Percentiles rank a stretch among this genome's conserved stretches.
These are phyloP conservation scores for Neocrepidodera transversa DNA, from an alignment of 2,888 invertebrate genomes.

Conservation along the genomic window DNA sequence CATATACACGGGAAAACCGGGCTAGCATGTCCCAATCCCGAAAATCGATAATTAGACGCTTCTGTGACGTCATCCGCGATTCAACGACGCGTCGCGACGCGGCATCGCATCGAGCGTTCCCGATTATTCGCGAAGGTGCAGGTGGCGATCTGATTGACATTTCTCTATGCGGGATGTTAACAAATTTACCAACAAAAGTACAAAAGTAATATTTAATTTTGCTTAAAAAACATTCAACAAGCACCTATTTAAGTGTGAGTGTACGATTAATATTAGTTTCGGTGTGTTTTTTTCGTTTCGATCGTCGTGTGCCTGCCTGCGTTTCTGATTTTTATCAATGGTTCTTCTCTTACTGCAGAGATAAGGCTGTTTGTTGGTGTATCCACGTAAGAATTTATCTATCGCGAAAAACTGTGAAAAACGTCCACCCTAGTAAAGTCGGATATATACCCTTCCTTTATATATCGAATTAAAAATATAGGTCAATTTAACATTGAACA, in stretches of 20 bases:
- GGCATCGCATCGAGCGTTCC: conserved; percentile 53
- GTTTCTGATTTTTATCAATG: background rate
- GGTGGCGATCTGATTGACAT: conserved; percentile 61
- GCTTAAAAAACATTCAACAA: conserved; percentile 16
- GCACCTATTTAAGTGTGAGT: conserved; percentile 15
- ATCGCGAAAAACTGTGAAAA: background rate
- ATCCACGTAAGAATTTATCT: background rate
- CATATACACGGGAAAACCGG: conserved; percentile 44
- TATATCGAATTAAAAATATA: conserved; percentile 16
- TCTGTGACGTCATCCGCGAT: conserved; percentile 59
- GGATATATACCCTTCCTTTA: background rate
- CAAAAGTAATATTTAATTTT: conserved; percentile 38
- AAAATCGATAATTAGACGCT: conserved; percentile 60
- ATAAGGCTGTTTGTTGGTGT: background rate
- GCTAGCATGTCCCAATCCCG: conserved; percentile 51
- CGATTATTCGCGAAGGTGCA: conserved; percentile 57
- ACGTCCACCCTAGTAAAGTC: background rate
- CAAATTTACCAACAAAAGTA: conserved; percentile 48
- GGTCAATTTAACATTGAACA: conserved; percentile 9
- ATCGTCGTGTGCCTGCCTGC: background rate
- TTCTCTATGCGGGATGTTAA: conserved; percentile 57
- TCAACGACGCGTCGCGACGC: conserved; percentile 55
- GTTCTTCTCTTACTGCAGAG: background rate
- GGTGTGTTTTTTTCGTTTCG: conserved; percentile 14
- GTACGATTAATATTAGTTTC: background rate